phyloP scores from a whole-genome alignment of 2,888 invertebrate species.

The Cataglyphis albicans region DNA sequence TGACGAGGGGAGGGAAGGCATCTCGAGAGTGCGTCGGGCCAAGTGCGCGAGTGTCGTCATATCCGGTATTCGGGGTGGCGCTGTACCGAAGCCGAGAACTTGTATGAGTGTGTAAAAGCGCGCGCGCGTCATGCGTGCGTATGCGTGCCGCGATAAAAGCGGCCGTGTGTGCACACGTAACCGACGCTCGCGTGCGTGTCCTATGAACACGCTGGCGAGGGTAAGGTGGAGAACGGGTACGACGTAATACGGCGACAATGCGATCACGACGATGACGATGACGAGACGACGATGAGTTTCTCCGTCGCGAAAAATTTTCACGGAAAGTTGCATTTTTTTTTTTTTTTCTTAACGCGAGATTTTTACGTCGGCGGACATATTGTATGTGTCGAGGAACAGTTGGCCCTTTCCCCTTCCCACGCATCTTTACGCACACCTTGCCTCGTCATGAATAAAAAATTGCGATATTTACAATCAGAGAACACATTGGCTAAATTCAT shows the following conservation, averaged over 20 bases:
- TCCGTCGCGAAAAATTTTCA: slow-evolving; percentile 21
- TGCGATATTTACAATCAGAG: neutral
- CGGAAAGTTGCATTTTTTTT: slow-evolving; percentile 56
- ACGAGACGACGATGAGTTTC: slow-evolving; percentile 7
- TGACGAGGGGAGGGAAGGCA: slow-evolving; percentile 60
- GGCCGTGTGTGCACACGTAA: slow-evolving; percentile 46
- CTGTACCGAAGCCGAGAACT: slow-evolving; percentile 58
- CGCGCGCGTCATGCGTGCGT: neutral
- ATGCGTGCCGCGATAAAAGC: slow-evolving; percentile 51
- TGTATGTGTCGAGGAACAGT: neutral
- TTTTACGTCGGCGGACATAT: slow-evolving; percentile 27
- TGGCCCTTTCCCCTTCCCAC: neutral
- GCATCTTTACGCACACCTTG: neutral
- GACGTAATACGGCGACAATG: slow-evolving; percentile 46
- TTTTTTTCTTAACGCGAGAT: slow-evolving; percentile 53
- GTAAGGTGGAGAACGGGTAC: slow-evolving; percentile 60
- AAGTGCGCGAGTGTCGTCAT: slow-evolving; percentile 82
- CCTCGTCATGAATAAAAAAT: neutral
- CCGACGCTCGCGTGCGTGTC: slow-evolving; percentile 46
- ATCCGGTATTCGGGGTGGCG: slow-evolving; percentile 80
- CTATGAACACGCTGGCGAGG: slow-evolving; percentile 9
- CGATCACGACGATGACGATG: slow-evolving; percentile 30
- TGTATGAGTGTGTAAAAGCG: neutral
- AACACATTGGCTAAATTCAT: slow-evolving; percentile 4
- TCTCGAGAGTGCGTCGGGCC: slow-evolving; percentile 79